Base-by-base conservation (phyloP, 2,113 vertebrate genomes). In the Plecturocebus donacophilus region DNA sequence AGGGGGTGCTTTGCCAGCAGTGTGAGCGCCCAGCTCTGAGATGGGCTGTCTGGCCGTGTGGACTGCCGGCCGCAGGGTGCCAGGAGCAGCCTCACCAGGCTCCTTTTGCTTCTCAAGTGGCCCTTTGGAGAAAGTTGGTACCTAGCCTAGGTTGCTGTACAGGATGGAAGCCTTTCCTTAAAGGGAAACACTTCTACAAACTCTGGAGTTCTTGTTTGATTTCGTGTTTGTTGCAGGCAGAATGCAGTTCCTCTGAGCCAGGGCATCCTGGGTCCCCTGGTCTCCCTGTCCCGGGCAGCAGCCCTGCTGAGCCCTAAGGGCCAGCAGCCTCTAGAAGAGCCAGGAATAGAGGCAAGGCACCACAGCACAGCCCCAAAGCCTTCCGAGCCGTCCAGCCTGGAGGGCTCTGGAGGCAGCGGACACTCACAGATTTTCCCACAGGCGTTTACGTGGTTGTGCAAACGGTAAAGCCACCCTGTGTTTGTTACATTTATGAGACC, bases 1-100 rank as follows among this genome's bases (percentile, higher is more conserved):
- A 61, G 9, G 0, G 2, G 19, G 38, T 5, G 1, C n/a, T 49
- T 70, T 75, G 71, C 70, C 2, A 19, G 9, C 14, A 21, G 66
- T 52, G 32, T 11, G 14, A 19, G 45, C 12, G 16, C 30, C 14
- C 11, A 23, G 25, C 49, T 32, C 14, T 45, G 61, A 14, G n/a
- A 14, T 2, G 38, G 12, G n/a, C 56, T 1, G 8, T 5, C 0
- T 8, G 49, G 35, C 9, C 3, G 6, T 6, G 40, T 17, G n/a
- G 25, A 3, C 3, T 19, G 0, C 0, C 8, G 6, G 49, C 4
- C 0, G 3, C 8, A 23, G 40, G 16, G 6, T 2, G 0, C 40
- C 8, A 6, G n/a, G 12, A 27, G 56, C 5, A 12, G 1, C 79
- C 90, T 42, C 3, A 0, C 16, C 47, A 40, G 3, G 9, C 80